A percentile compares a stretch with the other conserved stretches of the same genome.
Conservation (phyloP, 2,113 vertebrate genomes). For the Scytalopus superciliaris region DNA sequence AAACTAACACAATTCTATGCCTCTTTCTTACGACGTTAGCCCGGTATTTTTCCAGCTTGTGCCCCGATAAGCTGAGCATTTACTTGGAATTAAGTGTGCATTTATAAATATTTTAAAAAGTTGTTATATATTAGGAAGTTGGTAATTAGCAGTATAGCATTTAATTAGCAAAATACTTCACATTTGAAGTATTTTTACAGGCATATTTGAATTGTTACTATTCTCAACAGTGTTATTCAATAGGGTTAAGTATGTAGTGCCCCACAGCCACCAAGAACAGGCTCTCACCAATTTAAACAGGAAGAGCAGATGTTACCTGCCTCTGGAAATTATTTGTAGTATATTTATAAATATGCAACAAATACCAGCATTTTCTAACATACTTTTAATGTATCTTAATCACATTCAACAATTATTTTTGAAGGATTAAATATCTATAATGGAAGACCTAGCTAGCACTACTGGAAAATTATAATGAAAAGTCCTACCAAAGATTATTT, state of each 20-base stretch:
- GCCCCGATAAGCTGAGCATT: background rate
- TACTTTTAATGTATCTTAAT: background rate
- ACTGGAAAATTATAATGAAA: background rate
- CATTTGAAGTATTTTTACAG: background rate
- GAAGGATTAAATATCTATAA: background rate
- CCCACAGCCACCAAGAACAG: background rate
- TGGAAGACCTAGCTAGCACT: background rate
- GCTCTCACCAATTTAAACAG: background rate
- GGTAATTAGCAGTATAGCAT: background rate
- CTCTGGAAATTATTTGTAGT: background rate
- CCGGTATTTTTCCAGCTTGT: background rate
- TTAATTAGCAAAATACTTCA: background rate
- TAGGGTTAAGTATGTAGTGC: background rate
- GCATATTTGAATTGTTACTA: background rate
- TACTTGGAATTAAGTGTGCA: background rate
- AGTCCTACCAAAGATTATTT: background rate
- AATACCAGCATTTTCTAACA: background rate
- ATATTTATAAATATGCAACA: background rate
- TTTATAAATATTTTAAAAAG: background rate
- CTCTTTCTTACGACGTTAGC: background rate
- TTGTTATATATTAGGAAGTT: background rate
- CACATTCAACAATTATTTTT: background rate
- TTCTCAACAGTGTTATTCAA: background rate
- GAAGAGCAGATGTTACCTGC: background rate
- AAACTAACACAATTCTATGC: background rate